Percentiles rank a stretch among this genome's conserved stretches.
Conservation (phyloP, 53 echinoderm and acorn worm genomes). For the Patiria pectinifera region DNA sequence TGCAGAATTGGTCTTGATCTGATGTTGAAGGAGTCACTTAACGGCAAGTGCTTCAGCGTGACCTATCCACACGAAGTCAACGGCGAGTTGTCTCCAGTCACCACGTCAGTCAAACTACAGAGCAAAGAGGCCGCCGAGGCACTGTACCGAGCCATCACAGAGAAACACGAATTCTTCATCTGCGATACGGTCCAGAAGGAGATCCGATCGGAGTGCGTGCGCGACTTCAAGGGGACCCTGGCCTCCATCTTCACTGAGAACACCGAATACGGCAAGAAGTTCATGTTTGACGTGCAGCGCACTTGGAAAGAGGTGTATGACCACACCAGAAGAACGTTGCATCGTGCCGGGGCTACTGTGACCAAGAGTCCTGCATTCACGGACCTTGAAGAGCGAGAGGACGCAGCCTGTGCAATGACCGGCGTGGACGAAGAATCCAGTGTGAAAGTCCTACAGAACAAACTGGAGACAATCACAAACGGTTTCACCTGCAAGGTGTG, state of each 20-base stretch:
- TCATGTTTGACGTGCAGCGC: constrained; percentile 88
- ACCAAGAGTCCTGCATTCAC: not conserved
- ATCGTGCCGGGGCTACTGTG: constrained; percentile 35
- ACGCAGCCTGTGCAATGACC: constrained; percentile 43
- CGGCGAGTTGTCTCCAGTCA: constrained; percentile 66
- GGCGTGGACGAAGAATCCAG: constrained; percentile 50
- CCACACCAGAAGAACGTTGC: constrained; percentile 78
- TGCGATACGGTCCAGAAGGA: constrained; percentile 89
- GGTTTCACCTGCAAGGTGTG: constrained; percentile 90
- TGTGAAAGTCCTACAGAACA: constrained; percentile 53
- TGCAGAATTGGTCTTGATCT: constrained; percentile 76
- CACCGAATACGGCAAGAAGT: constrained; percentile 90
- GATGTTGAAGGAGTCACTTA: constrained; percentile 72
- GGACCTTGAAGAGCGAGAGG: constrained; percentile 26
- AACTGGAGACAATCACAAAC: constrained; percentile 71
- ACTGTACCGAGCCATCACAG: constrained; percentile 90
- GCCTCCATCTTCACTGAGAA: constrained; percentile 90
- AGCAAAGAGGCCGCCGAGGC: constrained; percentile 88
- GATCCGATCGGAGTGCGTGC: constrained; percentile 81
- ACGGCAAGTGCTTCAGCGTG: constrained; percentile 80
- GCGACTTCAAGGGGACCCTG: constrained; percentile 91
- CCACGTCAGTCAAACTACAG: constrained; percentile 74
- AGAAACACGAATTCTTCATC: constrained; percentile 92
- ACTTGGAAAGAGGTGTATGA: constrained; percentile 96
- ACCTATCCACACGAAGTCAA: constrained; percentile 77